These are phyloP conservation scores for Carcharodon carcharias DNA, from an alignment of 2,797 vertebrate species.

Conservation along the genomic window DNA sequence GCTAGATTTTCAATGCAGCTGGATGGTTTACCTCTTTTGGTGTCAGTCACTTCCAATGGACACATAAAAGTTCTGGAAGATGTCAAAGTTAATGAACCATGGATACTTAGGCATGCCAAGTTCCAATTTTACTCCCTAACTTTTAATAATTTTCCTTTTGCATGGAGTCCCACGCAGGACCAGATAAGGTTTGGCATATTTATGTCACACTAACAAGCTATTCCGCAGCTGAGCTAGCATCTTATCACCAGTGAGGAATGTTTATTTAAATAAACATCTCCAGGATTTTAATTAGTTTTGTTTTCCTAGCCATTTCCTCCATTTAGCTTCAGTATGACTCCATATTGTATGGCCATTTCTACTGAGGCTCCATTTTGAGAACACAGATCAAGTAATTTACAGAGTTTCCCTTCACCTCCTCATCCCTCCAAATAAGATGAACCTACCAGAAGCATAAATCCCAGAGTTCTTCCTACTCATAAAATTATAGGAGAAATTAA, in stretches of 20 bases:
- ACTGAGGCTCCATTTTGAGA: background rate
- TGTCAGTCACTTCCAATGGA: background rate
- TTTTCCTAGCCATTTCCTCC: background rate
- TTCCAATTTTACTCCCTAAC: background rate
- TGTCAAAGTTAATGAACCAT: background rate
- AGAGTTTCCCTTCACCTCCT: background rate
- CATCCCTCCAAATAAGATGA: background rate
- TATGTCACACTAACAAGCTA: background rate
- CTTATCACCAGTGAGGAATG: background rate
- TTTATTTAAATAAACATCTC: background rate
- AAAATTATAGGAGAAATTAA: background rate
- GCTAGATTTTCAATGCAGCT: background rate
- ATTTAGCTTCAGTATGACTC: background rate
- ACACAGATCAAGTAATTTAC: background rate
- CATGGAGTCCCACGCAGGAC: background rate
- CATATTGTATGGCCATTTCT: background rate
- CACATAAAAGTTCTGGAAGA: background rate
- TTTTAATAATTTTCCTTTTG: background rate
- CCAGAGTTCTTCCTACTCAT: background rate
- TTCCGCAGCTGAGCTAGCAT: background rate
- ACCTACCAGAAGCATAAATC: background rate
- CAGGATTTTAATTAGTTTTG: conserved; percentile 10
- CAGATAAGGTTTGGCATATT: background rate
- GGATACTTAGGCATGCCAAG: background rate
- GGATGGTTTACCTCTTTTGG: background rate